Evolutionary conservation across 2,113 vertebrate species (phyloP).

Genomic region (Prionailurus bengalensis): DNA sequence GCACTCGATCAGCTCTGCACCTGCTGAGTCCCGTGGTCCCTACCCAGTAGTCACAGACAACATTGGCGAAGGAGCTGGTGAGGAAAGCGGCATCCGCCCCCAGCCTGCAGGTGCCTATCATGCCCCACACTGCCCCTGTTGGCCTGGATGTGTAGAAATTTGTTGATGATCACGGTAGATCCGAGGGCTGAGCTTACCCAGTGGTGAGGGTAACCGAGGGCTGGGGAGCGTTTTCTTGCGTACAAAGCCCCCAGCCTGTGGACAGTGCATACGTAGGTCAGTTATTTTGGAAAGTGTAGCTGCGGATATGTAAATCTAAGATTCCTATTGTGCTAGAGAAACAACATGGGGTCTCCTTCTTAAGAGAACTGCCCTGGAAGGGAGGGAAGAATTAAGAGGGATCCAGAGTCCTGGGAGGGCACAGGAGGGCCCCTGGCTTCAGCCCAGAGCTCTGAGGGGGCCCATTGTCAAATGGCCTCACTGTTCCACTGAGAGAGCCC

Average conservation of each 20-base stretch:
- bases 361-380: not conserved
- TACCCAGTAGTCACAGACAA: not conserved
- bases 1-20: not conserved
- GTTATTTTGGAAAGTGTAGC: not conserved
- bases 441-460: not conserved
- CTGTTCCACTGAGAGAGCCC: not conserved
- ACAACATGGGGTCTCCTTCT: not conserved
- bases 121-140: not conserved
- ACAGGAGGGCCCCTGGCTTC: not conserved
- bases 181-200: not conserved
- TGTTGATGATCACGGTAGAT: not conserved
- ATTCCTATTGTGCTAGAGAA: not conserved
- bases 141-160: not conserved
- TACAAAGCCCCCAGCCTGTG: not conserved
- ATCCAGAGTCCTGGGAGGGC: not conserved
- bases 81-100: not conserved
- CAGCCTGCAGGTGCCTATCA: fast-evolving
- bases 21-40: not conserved
- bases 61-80: not conserved
- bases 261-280: not conserved
- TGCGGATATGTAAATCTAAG: not conserved
- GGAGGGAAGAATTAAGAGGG: not conserved
- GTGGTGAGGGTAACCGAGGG: not conserved
- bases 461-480: not conserved
- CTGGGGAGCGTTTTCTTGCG: not conserved